Base-by-base conservation (phyloP, 2,888 invertebrate genomes). In the Sinohyriopsis cumingii region DNA sequence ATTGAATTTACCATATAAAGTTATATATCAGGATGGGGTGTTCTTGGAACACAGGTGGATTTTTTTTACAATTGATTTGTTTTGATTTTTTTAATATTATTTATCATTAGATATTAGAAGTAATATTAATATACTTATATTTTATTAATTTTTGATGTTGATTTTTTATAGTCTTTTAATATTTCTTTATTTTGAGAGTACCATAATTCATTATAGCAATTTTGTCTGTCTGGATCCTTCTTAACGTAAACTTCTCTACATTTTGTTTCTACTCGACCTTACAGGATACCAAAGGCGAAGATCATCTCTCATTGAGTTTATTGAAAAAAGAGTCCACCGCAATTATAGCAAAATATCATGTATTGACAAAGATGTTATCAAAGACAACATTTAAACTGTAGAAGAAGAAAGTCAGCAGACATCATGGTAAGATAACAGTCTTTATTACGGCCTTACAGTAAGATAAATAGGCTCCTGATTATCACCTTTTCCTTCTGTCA, bases 291-390 rank as follows among this genome's bases (percentile, higher is more conserved):
- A 76, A 75, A 83, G 79, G 79, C 55, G 82, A 73, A 68, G 81
- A 76, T 73, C 79, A 65, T 80, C 77, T 81, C 82, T 81, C 79
- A 80, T 84, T 81, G 84, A 80, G 81, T 82, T 82, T 83, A 83
- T 84, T 78, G 84, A 84, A 79, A 84, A 85, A 73, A 82, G 83
- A 79, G 60, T 65, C 71, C 76, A 83, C 70, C 68, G 75, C 22
- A 78, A 75, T 65, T 78, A 79, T 77, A 71, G 77, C 68, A 69
- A 71, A 63, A 72, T 77, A 79, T 68, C 75, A 72, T 75, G 67
- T 67, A 76, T 84, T 80, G 77, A 66, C 57, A 64, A 72, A 62
- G 75, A 77, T 69, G 69, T 76, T 80, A 76, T 79, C 78, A 78
- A 82, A 82, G 75, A 85, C 83, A 76, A 84, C 82, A 33, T 84